Base-by-base conservation (phyloP, 2,113 vertebrate genomes). In the Cariama cristata region DNA sequence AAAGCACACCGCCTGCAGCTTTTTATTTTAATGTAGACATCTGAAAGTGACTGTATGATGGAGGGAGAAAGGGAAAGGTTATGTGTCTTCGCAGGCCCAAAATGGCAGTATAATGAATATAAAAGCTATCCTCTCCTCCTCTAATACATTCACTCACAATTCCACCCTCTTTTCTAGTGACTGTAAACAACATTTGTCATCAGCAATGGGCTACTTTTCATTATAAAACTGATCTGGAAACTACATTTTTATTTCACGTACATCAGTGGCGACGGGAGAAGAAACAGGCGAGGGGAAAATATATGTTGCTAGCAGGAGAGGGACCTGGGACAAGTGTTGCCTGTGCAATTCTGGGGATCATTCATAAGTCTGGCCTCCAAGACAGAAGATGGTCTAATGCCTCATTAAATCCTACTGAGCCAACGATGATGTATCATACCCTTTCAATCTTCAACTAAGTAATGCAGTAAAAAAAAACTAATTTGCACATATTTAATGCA, bases 401-500 rank as follows among this genome's bases (percentile, higher is more conserved):
- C 91, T 98, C 98, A 98, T 98, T 98, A 98, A 98, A 98, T 98
- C 96, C 96, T 75, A 49, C 92, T 79, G 97, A 98, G 98, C 97
- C 90, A 96, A 98, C 66, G 49, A 97, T 97, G 97, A 98, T 98
- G 89, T 91, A 98, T 98, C 93, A 86, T 95, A 92, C 88, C 96
- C 95, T 98, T 98, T 98, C 98, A 98, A 97, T 98, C 96, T 97
- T 97, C 97, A 95, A 89, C 95, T 64, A 97, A 98, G 96, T 95
- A 98, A 98, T 98, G 98, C 86, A 63, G 97, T 96, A 50, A 94
- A 94, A 95, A 97, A 97, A 92, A 0, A 8, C 75, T 98, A 98
- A 98, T 98, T 98, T 98, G 98, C 97, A 97, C 98, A 97, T 97
- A 97, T 98, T 98, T 98, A 98, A 98, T 98, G 97, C 74, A 88